These are phyloP conservation scores for Drosophila macrospina DNA, from an alignment of 2,888 invertebrate species.

Conservation along the genomic window DNA sequence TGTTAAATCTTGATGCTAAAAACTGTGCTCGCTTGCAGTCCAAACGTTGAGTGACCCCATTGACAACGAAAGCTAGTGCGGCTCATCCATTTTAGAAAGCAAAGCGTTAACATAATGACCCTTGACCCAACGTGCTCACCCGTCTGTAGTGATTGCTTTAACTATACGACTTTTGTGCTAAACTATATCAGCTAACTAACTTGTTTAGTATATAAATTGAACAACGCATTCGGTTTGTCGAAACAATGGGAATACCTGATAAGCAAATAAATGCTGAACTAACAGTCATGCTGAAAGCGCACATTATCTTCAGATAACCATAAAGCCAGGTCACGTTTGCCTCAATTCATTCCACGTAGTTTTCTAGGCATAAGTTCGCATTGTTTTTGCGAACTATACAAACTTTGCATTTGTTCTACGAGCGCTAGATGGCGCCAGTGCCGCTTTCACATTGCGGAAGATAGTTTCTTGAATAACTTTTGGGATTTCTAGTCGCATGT, in stretches of 20 bases:
- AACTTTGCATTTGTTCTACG: no score
- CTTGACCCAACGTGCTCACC: background rate
- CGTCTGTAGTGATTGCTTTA: background rate
- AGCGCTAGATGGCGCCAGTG: no score
- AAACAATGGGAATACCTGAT: conserved; percentile 16
- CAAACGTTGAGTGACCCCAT: conserved; percentile 21
- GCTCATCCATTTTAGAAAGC: conserved; percentile 22
- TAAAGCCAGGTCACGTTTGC: conserved; percentile 14
- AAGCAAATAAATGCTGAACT: conserved; percentile 15
- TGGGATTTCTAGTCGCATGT: no score
- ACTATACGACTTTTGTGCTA: no score
- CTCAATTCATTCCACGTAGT: background rate
- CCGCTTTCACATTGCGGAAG: no score
- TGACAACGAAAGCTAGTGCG: conserved; percentile 16
- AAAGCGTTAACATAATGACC: conserved; percentile 24
- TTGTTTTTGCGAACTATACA: background rate
- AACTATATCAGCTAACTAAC: no score
- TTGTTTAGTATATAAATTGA: background rate
- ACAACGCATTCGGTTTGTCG: background rate
- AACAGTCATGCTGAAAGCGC: conserved; percentile 34
- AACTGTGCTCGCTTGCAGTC: background rate
- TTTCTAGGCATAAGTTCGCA: background rate
- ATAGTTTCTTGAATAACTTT: no score
- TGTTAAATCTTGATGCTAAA: conserved; percentile 3
- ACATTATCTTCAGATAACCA: conserved; percentile 24